Evolutionary conservation across 2,113 vertebrate species (phyloP).

Genomic region (Candoia aspera): DNA sequence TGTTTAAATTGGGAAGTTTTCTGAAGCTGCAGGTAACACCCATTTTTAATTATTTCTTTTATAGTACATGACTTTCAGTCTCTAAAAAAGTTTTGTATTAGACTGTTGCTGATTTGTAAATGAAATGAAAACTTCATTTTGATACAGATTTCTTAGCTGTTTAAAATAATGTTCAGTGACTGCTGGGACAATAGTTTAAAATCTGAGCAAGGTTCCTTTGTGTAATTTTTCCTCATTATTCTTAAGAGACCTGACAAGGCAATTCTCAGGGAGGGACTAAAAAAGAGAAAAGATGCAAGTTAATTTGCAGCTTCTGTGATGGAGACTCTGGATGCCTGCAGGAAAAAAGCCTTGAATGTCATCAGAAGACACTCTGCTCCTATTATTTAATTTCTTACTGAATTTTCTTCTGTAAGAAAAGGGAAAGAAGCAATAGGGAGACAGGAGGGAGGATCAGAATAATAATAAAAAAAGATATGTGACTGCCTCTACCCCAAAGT

Average conservation of each 20-base stretch:
- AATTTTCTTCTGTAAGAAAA: background rate
- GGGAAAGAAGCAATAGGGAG: background rate
- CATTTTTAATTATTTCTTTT: background rate
- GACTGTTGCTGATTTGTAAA: background rate
- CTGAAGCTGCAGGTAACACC: background rate
- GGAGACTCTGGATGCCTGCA: background rate
- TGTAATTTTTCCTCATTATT: background rate
- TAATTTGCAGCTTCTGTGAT: background rate
- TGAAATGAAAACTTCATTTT: background rate
- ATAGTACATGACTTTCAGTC: background rate
- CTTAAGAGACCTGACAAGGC: constrained; percentile 20
- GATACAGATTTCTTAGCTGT: background rate
- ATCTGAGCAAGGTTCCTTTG: background rate
- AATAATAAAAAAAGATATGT: background rate
- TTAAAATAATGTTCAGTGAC: background rate
- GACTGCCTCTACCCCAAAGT: background rate
- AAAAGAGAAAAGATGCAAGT: background rate
- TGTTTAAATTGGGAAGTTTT: background rate
- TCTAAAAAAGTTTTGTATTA: background rate
- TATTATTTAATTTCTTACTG: background rate
- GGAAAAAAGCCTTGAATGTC: background rate
- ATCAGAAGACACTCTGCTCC: background rate
- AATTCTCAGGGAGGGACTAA: constrained; percentile 56
- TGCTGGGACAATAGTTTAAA: background rate
- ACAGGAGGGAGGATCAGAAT: background rate